These are phyloP conservation scores for Archivesica marissinica DNA, from an alignment of 1,140 invertebrate genomes.

Conservation along the genomic window DNA sequence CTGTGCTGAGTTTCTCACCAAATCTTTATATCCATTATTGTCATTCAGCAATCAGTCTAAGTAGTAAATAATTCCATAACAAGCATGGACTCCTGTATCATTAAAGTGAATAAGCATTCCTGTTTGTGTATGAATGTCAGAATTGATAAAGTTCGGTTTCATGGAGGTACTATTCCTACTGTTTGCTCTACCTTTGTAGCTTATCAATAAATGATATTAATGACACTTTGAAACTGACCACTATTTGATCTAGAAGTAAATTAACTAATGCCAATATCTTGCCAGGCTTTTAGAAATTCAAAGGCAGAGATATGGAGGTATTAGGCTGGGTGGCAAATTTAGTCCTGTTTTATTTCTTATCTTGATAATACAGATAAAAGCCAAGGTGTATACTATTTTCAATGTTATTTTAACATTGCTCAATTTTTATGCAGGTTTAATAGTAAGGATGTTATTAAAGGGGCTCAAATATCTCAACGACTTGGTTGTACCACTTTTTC, in stretches of 20 bases:
- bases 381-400: background rate
- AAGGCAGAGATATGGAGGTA: slow-evolving; percentile 6
- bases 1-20: background rate
- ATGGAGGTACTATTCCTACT: too few species aligned
- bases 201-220: background rate
- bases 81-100: slow-evolving; percentile 3
- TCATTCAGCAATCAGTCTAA: too few species aligned
- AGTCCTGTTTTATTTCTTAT: slow-evolving; percentile 41
- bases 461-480: slow-evolving; percentile 13
- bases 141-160: too few species aligned
- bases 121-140: too few species aligned
- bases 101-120: too few species aligned
- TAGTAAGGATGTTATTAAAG: slow-evolving; percentile 16
- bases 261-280: slow-evolving; percentile 19
- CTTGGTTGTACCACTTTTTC: background rate
- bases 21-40: background rate
- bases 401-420: slow-evolving; percentile 53
- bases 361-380: slow-evolving; percentile 12
- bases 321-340: slow-evolving; percentile 17
- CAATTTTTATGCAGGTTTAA: slow-evolving; percentile 12
- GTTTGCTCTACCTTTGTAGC: too few species aligned
- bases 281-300: slow-evolving; percentile 10
- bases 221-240: background rate
- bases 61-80: background rate
- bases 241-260: slow-evolving; percentile 14